Evolutionary conservation across 2,888 invertebrate species (phyloP), one percentile per base, ranked within the genome.

Genomic region (Tortrix viridana): DNA sequence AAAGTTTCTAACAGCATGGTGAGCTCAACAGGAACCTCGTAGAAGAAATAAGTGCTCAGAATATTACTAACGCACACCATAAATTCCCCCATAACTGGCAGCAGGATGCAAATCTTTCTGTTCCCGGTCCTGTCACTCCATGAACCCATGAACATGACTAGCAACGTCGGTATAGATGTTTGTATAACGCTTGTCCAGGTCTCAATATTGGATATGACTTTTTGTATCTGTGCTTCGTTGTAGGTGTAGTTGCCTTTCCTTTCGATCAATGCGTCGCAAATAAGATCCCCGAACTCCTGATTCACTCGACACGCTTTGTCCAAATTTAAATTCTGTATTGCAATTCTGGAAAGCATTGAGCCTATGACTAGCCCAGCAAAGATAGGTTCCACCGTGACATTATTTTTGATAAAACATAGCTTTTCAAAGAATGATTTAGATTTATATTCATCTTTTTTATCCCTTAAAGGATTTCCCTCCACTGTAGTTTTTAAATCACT

Each of bases 331-430:
- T 91, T 91, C 65, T 90, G 89, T 43, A 88, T 94, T 5, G 96
- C 96, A 66, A 97, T 78, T 68, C 94, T 94, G 1, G 96, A 94
- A 26, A 94, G 74, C 73, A 93, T 93, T 38, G 94, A 92, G 20
- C 95, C 94, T 80, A 95, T 92, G 3, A 95, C 94, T 71, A 95
- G 93, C 50, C 95, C 95, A 0, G 95, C 95, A 48, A 96, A 80
- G 86, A 95, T 94, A 0, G 95, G 95, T 74, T 95, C 95, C 0
- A 96, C 95, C 2, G 95, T 94, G 67, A 95, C 94, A 76, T 94
- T 94, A 32, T 44, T 18, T 43, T 58, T 64, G 22, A 62, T 26
- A 19, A 16, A 92, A 60, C 84, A 80, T 76, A 93, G 85, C 74
- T 94, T 94, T 71, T 93, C 88, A 14, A 80, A 76, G 65, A 93